These are phyloP conservation scores for Dasyprocta punctata DNA, from an alignment of 2,113 vertebrate species.

Conservation along the genomic window DNA sequence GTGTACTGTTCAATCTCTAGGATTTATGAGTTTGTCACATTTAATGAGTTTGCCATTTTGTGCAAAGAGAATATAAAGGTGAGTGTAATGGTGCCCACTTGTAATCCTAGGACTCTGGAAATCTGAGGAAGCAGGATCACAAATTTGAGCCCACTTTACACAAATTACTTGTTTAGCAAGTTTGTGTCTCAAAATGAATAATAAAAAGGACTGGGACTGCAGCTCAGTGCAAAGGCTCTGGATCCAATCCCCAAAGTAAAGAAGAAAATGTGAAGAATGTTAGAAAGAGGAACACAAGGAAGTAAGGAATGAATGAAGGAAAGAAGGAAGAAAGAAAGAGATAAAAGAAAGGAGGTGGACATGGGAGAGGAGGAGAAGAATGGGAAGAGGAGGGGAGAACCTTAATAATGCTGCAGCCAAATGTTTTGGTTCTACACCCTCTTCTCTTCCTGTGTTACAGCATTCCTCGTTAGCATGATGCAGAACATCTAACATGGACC, in stretches of 20 bases:
- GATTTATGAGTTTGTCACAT: too few species aligned
- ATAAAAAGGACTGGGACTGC: background rate
- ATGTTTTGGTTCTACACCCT: background rate
- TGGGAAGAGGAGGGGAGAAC: background rate
- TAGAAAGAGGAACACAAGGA: background rate
- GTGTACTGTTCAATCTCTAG: too few species aligned
- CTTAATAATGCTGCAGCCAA: too few species aligned
- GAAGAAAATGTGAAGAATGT: background rate
- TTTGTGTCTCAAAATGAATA: background rate
- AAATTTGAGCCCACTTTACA: background rate
- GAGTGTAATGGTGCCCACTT: background rate
- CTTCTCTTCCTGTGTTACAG: background rate
- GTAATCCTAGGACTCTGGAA: background rate
- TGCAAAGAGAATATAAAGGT: background rate
- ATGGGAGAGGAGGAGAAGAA: background rate
- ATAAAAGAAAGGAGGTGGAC: too few species aligned
- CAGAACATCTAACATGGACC: background rate
- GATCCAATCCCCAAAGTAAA: background rate
- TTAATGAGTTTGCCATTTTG: background rate
- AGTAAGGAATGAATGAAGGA: background rate
- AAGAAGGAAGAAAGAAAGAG: too few species aligned
- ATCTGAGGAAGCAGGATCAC: background rate
- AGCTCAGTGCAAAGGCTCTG: background rate
- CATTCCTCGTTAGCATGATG: rapidly evolving
- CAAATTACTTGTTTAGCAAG: background rate